Evolutionary conservation across 2,888 invertebrate species (phyloP).

Genomic region (Podotricha telesiphe): DNA sequence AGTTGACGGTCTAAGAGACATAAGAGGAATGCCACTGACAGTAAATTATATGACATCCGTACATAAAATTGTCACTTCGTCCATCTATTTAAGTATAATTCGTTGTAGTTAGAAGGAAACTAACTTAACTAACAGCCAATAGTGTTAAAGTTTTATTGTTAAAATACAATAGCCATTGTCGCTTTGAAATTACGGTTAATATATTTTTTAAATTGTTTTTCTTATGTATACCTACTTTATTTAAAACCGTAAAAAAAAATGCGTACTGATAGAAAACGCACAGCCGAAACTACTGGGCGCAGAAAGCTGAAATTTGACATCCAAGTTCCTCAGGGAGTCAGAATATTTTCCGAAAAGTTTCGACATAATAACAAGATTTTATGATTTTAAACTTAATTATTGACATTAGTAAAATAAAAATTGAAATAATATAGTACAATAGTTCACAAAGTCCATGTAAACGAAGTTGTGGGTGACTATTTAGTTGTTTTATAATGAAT

Average conservation of each 20-base stretch:
- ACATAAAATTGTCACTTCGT: conserved; percentile 29
- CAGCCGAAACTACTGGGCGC: too few species aligned
- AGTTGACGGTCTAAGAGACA: conserved; percentile 16
- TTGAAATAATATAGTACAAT: too few species aligned
- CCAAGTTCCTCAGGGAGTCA: too few species aligned
- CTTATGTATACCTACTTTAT: background rate
- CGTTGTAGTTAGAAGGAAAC: conserved; percentile 22
- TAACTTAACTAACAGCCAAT: conserved; percentile 11
- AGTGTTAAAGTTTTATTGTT: conserved; percentile 16
- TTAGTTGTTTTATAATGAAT: too few species aligned
- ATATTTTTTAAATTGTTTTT: conserved; percentile 16
- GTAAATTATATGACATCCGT: conserved; percentile 22
- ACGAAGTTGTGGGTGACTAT: too few species aligned
- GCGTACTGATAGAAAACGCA: too few species aligned
- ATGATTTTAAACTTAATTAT: too few species aligned
- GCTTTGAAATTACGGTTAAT: conserved; percentile 6
- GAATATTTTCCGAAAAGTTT: too few species aligned
- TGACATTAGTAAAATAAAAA: too few species aligned
- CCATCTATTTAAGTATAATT: conserved; percentile 18
- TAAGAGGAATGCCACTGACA: conserved; percentile 10
- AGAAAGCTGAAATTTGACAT: too few species aligned
- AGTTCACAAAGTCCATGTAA: too few species aligned
- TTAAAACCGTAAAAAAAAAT: background rate
- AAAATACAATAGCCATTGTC: conserved; percentile 19
- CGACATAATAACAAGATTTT: too few species aligned